Evolutionary conservation across 2,888 invertebrate species (phyloP).

Genomic region (Ametastegia equiseti): DNA sequence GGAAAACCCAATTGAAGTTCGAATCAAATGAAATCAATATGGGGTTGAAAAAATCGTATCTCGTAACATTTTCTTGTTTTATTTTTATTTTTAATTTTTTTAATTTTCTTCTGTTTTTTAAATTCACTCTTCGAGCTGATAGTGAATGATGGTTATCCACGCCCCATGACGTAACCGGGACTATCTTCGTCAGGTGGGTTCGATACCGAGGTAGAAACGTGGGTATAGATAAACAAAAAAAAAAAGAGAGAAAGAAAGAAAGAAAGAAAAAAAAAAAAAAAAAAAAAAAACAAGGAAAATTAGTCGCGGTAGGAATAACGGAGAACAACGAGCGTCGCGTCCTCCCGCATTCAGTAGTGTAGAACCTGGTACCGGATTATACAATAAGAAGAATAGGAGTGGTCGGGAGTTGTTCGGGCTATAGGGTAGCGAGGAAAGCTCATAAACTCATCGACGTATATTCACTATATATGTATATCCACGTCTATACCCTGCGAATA

Average conservation of each 20-base stretch:
- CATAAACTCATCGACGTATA: neutral
- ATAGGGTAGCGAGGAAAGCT: neutral
- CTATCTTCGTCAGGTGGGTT: constrained; percentile 1
- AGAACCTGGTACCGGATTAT: neutral
- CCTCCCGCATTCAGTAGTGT: neutral
- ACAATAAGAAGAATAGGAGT: constrained; percentile 11
- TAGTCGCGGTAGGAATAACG: neutral
- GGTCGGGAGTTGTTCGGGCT: neutral
- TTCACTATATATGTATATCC: neutral
- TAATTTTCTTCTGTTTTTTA: too few species aligned
- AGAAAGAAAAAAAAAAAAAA: too few species aligned
- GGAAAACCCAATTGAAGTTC: too few species aligned
- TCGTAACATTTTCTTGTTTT: too few species aligned
- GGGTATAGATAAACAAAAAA: too few species aligned
- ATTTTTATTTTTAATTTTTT: too few species aligned
- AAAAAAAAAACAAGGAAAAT: neutral
- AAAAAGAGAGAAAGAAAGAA: too few species aligned
- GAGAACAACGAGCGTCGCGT: neutral
- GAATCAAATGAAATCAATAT: too few species aligned
- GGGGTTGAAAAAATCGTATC: too few species aligned
- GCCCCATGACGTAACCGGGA: neutral
- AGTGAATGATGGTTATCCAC: neutral
- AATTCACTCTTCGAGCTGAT: neutral
- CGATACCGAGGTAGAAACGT: neutral
- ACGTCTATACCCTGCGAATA: neutral